A percentile compares a stretch with the other conserved stretches of the same genome.
These are phyloP conservation scores for Benthosema pterotum DNA, from an alignment of 2,797 vertebrate genomes.

Conservation along the genomic window DNA sequence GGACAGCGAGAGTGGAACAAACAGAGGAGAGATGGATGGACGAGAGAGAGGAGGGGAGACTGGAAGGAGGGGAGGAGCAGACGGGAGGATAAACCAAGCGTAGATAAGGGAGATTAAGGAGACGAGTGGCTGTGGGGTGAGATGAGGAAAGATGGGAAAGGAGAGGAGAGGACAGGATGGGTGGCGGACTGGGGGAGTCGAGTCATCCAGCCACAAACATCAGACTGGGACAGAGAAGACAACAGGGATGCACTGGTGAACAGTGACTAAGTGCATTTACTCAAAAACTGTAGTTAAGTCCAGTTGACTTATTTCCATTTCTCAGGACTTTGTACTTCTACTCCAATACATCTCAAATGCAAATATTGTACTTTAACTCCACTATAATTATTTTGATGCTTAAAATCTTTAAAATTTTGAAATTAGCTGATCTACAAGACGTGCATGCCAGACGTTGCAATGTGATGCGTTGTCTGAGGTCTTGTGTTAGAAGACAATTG, in stretches of 20 bases:
- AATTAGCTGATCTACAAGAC: no score
- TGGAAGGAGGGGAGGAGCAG: constrained; percentile 34
- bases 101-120: constrained; percentile 29
- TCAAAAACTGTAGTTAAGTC: no score
- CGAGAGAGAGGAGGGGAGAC: background rate
- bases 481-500: no score
- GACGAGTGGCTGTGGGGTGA: background rate
- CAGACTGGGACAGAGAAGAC: constrained; percentile 36
- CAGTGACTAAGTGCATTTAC: no score
- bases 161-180: constrained; percentile 5
- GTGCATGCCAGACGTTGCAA: no score
- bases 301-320: no score
- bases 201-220: constrained; percentile 33
- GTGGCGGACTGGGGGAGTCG: constrained; percentile 23
- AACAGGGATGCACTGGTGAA: constrained; percentile 54
- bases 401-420: no score
- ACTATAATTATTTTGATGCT: no score
- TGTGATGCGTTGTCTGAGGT: no score
- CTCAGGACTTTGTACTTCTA: no score
- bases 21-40: constrained; percentile 47
- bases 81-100: constrained; percentile 58
- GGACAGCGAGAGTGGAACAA: constrained; percentile 53
- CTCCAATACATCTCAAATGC: no score
- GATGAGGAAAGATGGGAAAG: constrained; percentile 21
- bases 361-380: no score